Conservation (phyloP, 2,113 vertebrate genomes). For the Esox niger region DNA sequence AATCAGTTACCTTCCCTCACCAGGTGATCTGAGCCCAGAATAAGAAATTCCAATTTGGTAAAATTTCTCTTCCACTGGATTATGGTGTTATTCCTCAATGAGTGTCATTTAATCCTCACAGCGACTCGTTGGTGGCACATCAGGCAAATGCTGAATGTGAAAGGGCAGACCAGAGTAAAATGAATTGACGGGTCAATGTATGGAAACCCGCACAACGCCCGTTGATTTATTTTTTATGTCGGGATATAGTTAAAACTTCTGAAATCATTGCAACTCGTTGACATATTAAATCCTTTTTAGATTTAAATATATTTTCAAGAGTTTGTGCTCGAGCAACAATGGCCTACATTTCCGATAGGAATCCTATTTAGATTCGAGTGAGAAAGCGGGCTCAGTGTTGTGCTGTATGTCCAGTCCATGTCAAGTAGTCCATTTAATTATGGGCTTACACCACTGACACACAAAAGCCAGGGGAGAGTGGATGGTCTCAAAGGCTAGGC, state of each 20-base stretch:
- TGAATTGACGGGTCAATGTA: not conserved
- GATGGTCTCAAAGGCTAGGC: not conserved
- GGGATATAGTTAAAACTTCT: not conserved
- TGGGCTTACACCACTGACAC: constrained; percentile 10
- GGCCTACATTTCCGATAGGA: not conserved
- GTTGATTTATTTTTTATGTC: not conserved
- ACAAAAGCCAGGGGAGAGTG: constrained; percentile 10
- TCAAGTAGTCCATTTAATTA: not conserved
- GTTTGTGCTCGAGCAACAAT: no score
- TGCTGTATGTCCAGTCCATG: no score
- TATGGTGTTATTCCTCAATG: constrained; percentile 16
- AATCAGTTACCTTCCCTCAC: not conserved
- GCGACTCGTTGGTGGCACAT: not conserved
- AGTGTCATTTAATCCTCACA: not conserved
- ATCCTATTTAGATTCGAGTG: no score
- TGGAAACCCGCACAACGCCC: no score
- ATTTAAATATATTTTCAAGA: no score
- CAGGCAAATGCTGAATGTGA: not conserved
- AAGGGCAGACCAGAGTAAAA: not conserved
- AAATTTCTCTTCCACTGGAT: constrained; percentile 6
- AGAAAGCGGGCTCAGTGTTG: no score
- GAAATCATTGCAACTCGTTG: not conserved
- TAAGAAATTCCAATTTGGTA: not conserved
- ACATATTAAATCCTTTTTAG: not conserved
- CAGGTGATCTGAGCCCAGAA: not conserved